Evolutionary conservation across 2,888 invertebrate species (phyloP), one percentile per base, ranked within the genome.

Genomic region (Acholoe squamosa): DNA sequence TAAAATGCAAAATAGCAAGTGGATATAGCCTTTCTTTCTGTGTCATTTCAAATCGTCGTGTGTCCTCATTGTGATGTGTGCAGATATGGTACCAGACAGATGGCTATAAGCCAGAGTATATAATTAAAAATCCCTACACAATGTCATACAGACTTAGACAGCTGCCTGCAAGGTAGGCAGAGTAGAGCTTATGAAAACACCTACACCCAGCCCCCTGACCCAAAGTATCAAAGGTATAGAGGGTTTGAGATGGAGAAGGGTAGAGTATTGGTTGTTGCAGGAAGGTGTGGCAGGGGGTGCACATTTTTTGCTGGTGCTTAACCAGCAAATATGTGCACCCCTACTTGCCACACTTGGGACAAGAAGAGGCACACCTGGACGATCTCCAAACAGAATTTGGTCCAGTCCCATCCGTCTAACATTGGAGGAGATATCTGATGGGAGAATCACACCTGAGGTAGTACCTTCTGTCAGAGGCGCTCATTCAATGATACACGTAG

Each of bases 121-220:
- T 43, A n/a, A n/a, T 43, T 3, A 61, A n/a, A 19, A 61, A 61
- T 7, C 61, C 61, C 61, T 61, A 61, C 19, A n/a, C 61, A 61
- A 61, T 61, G n/a, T 61, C n/a, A n/a, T n/a, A n/a, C 61, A 61
- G 61, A 19, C 19, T 61, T n/a, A n/a, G 61, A 61, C 61, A 61
- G 61, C 61, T 61, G 61, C n/a, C 61, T 14, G 12, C 19, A 54
- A 19, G 54, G 19, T 10, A 54, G 12, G 54, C 54, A 14, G 12
- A n/a, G n/a, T n/a, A 14, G 10, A 10, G 54, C 54, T 54, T 61
- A 61, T 61, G 61, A 61, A 61, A 61, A n/a, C 61, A 61, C 61
- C 14, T 19, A 61, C 61, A 61, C 61, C 61, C 14, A 7, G 5
- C 3, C n/a, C 19, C 3, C 1, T 19, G 19, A 61, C 22, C n/a